phyloP scores from a whole-genome alignment of 2,113 vertebrate species.

The Sander vitreus region DNA sequence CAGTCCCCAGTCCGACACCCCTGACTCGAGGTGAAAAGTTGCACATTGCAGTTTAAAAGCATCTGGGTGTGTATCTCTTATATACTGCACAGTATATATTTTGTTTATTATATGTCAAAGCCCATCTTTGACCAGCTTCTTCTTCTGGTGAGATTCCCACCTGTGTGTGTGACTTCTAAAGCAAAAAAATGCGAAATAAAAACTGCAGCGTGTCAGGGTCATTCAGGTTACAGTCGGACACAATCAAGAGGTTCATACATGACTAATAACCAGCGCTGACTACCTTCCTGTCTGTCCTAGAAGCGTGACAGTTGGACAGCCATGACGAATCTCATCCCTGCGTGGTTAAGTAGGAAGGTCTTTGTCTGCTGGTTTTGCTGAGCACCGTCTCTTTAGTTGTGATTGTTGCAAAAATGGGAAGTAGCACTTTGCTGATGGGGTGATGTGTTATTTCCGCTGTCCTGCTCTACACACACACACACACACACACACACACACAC shows the following conservation, averaged over 20 bases:
- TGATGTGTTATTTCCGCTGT: slow-evolving; percentile 52
- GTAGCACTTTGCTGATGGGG: slow-evolving; percentile 59
- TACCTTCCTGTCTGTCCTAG: slow-evolving; percentile 33
- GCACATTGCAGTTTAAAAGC: neutral
- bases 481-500: slow-evolving; percentile 8
- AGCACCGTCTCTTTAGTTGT: slow-evolving; percentile 31
- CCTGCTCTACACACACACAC: slow-evolving; percentile 3
- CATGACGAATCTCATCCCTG: slow-evolving; percentile 30
- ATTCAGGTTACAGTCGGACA: neutral
- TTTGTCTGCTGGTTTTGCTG: slow-evolving; percentile 48
- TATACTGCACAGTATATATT: neutral
- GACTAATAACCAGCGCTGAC: slow-evolving; percentile 12
- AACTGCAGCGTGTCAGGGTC: neutral
- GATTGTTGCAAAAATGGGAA: slow-evolving; percentile 53
- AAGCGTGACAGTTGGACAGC: slow-evolving; percentile 33
- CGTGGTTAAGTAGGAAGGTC: slow-evolving; percentile 32
- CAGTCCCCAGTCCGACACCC: too few species aligned
- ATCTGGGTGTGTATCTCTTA: neutral
- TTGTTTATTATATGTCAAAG: neutral
- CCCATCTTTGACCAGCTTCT: neutral
- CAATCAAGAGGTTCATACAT: neutral
- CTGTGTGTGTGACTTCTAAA: neutral
- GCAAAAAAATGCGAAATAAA: slow-evolving; percentile 18
- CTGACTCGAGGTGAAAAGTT: neutral
- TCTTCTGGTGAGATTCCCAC: neutral